phyloP scores from a whole-genome alignment of 2,113 vertebrate genomes.

The Myrmecophaga tridactyla region DNA sequence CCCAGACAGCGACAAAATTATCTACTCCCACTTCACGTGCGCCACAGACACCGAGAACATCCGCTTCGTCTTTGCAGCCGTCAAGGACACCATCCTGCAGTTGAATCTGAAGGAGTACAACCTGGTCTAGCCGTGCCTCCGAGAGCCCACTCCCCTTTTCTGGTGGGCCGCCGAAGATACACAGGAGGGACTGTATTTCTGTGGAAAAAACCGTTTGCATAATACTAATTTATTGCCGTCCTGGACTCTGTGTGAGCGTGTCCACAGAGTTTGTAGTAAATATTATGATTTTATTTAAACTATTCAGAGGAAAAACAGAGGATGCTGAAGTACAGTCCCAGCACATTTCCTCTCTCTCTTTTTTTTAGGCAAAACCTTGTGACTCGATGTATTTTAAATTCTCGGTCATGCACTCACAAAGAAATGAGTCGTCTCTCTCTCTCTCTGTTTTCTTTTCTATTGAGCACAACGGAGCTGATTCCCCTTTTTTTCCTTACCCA shows the following conservation, averaged over 20 bases:
- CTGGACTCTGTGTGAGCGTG: conserved; percentile 86
- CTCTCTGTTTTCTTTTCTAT: conserved; percentile 70
- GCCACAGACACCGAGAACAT: conserved; percentile 98
- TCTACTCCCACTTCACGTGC: conserved; percentile 98
- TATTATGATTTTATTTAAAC: conserved; percentile 93
- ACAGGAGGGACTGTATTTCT: conserved; percentile 88
- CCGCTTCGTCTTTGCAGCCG: conserved; percentile 95
- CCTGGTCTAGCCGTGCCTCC: conserved; percentile 88
- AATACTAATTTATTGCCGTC: conserved; percentile 96
- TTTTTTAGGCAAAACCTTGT: conserved; percentile 87
- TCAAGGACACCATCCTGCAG: conserved; percentile 97
- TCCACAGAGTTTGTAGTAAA: conserved; percentile 88
- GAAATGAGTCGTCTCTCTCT: conserved; percentile 71
- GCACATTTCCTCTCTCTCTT: conserved; percentile 85
- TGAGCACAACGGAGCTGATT: conserved; percentile 79
- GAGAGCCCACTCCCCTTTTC: conserved; percentile 66
- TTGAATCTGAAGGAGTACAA: conserved; percentile 97
- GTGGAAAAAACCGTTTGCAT: conserved; percentile 89
- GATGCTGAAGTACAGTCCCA: conserved; percentile 87
- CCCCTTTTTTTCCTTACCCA: conserved; percentile 62
- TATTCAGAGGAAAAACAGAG: conserved; percentile 83
- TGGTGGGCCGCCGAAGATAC: conserved; percentile 75
- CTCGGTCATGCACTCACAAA: conserved; percentile 81
- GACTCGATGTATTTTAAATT: conserved; percentile 84
- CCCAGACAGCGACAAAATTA: conserved; percentile 96